Conservation (phyloP, 2,888 invertebrate genomes). For the Aporophyla lueneburgensis region DNA sequence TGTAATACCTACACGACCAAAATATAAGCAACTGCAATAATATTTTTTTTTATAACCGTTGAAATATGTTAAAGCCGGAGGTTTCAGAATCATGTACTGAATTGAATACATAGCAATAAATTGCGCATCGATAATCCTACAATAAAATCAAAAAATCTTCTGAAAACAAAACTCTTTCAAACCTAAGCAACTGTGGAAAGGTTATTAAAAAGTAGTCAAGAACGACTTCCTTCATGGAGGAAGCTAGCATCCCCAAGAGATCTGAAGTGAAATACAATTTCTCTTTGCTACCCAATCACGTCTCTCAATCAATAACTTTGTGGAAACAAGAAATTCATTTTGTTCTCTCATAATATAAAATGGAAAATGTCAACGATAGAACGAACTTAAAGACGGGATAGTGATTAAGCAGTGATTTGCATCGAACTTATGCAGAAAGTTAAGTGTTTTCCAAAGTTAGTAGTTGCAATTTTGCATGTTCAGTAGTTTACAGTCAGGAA, state of each 20-base stretch:
- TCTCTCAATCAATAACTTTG: constrained; percentile 47
- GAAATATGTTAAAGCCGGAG: too few species aligned
- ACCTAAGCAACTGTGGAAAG: neutral
- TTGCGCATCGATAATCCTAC: neutral
- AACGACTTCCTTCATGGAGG: neutral
- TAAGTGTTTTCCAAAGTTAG: neutral
- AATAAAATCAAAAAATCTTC: neutral
- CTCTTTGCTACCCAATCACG: constrained; percentile 38
- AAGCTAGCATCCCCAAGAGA: constrained; percentile 18
- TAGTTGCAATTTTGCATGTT: neutral
- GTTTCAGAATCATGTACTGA: too few species aligned
- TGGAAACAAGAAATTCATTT: constrained; percentile 45
- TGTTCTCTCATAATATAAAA: neutral
- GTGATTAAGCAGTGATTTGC: constrained; percentile 17
- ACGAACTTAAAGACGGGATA: neutral
- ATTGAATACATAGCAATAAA: too few species aligned
- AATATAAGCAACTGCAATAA: too few species aligned
- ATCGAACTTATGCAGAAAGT: neutral
- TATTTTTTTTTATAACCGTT: too few species aligned
- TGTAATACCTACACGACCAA: too few species aligned
- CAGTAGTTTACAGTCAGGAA: too few species aligned
- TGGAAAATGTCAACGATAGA: neutral
- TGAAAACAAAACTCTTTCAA: neutral
- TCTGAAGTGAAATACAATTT: constrained; percentile 37
- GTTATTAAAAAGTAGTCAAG: constrained; percentile 27